Conservation (phyloP, 1,140 invertebrate genomes). For the Gonatopus flavifemur region DNA sequence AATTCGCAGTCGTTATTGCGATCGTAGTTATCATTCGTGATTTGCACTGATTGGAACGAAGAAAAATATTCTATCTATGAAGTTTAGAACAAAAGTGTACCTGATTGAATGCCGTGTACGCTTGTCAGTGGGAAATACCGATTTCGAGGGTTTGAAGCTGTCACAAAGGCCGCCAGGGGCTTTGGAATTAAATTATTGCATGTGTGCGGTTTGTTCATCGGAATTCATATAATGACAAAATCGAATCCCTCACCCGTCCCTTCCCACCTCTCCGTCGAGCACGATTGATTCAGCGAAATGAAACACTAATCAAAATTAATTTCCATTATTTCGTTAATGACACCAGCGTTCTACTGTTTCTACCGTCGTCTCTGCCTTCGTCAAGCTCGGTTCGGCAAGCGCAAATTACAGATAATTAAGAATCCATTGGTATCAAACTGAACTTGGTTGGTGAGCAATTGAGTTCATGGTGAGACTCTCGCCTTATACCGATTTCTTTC, state of each 20-base stretch:
- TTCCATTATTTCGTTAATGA: slow-evolving; percentile 40
- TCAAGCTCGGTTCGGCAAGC: slow-evolving; percentile 30
- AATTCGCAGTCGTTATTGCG: too few species aligned
- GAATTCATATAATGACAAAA: slow-evolving; percentile 38
- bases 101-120: slow-evolving; percentile 1
- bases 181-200: slow-evolving; percentile 36
- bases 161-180: slow-evolving; percentile 27
- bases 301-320: slow-evolving; percentile 42
- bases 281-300: slow-evolving; percentile 36
- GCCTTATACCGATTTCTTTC: slow-evolving; percentile 13
- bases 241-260: slow-evolving; percentile 36
- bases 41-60: too few species aligned
- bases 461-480: slow-evolving; percentile 7
- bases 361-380: slow-evolving; percentile 30
- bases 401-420: slow-evolving; percentile 38
- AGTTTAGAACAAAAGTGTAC: too few species aligned
- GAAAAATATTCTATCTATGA: too few species aligned
- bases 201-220: slow-evolving; percentile 26
- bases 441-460: slow-evolving; percentile 4
- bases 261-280: too few species aligned
- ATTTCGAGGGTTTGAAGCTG: slow-evolving; percentile 22
- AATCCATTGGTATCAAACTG: slow-evolving; percentile 23
- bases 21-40: too few species aligned
- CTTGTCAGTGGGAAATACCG: slow-evolving; percentile 4
- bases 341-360: slow-evolving; percentile 22